A percentile compares a stretch with the other conserved stretches of the same genome.
phyloP scores from a whole-genome alignment of 2,888 invertebrate species.

The Diaphora mendica region DNA sequence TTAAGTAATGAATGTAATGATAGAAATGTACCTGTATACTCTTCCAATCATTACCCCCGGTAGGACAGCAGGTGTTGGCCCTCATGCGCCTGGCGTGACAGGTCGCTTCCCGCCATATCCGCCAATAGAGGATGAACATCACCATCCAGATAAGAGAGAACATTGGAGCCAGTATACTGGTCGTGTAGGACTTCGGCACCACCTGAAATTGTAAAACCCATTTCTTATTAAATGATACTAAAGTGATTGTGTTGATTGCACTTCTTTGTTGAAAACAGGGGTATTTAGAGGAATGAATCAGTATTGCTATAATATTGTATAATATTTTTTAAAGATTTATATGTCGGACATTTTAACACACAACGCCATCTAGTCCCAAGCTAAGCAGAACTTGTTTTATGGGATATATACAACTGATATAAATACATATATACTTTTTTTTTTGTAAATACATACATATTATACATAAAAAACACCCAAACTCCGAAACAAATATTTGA shows the following conservation, averaged over 20 bases:
- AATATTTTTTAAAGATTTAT: too few relatives aligned
- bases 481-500: too few relatives aligned
- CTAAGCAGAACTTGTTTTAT: too few relatives aligned
- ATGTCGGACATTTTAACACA: too few relatives aligned
- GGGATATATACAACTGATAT: too few relatives aligned
- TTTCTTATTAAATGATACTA: neutral
- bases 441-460: too few relatives aligned
- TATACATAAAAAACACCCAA: too few relatives aligned
- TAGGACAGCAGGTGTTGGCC: constrained; percentile 86
- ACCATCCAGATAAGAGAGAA: constrained; percentile 91
- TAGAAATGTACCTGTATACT: constrained; percentile 88
- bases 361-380: too few relatives aligned
- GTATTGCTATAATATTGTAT: too few relatives aligned
- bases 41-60: constrained; percentile 89
- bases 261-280: neutral
- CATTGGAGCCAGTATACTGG: constrained; percentile 88
- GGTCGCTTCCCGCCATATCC: constrained; percentile 92
- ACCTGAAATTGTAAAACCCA: constrained; percentile 67
- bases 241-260: neutral
- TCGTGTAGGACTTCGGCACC: constrained; percentile 82
- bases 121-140: constrained; percentile 91
- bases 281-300: too few relatives aligned
- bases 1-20: neutral
- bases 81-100: constrained; percentile 90
- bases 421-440: too few relatives aligned